Conservation (phyloP, 2,113 vertebrate species). For the Tylochromis polylepis region DNA sequence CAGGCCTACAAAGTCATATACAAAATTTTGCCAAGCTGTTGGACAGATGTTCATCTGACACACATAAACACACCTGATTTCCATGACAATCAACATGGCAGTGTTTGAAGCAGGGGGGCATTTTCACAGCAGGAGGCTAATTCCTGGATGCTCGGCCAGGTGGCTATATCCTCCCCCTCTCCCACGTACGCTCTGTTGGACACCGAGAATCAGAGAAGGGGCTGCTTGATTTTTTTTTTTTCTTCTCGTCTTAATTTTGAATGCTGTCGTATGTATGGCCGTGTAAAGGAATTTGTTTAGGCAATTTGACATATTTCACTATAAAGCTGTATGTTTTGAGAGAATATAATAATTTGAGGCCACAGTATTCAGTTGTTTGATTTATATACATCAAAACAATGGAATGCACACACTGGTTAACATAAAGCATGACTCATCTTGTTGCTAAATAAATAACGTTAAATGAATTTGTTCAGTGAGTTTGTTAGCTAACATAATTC, state of each 20-base stretch:
- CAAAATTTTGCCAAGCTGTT: background rate
- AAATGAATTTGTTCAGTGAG: background rate
- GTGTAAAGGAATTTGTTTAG: background rate
- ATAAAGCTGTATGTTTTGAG: background rate
- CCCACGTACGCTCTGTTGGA: background rate
- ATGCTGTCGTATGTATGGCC: background rate
- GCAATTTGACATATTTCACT: background rate
- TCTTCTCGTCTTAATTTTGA: background rate
- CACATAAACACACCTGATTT: constrained; percentile 47
- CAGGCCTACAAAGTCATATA: background rate
- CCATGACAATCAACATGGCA: constrained; percentile 69
- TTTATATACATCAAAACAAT: background rate
- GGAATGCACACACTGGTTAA: background rate
- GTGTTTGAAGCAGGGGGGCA: constrained; percentile 48
- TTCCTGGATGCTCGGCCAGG: constrained; percentile 52
- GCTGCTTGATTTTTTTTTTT: background rate
- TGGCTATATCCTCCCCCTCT: constrained; percentile 31
- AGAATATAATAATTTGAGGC: background rate
- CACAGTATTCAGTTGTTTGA: background rate
- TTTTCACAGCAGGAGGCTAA: constrained; percentile 65
- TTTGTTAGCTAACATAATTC: background rate
- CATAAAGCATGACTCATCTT: background rate
- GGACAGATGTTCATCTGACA: background rate
- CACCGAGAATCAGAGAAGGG: background rate
- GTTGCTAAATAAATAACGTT: background rate